phyloP scores from a whole-genome alignment of 2,888 invertebrate species.

The Acrobeloides nanus region DNA sequence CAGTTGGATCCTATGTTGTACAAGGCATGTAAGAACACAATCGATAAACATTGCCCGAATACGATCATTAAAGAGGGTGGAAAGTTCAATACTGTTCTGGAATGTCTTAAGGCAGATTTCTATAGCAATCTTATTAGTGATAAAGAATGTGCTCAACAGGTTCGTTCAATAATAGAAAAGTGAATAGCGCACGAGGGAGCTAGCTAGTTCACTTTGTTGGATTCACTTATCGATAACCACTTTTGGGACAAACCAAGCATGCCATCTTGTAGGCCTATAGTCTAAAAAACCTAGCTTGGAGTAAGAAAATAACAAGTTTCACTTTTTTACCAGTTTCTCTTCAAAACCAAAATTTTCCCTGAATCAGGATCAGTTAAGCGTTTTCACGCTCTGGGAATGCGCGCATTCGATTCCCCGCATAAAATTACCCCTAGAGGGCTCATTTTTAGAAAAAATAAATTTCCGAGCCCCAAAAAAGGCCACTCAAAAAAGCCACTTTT shows the following conservation, averaged over 20 bases:
- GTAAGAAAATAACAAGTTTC: background rate
- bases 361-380: too few species aligned
- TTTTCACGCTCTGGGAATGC: too few species aligned
- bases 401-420: too few species aligned
- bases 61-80: constrained; percentile 35
- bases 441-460: too few species aligned
- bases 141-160: constrained; percentile 64
- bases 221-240: too few species aligned
- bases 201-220: too few species aligned
- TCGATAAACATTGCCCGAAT: constrained; percentile 32
- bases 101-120: constrained; percentile 77
- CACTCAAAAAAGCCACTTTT: too few species aligned
- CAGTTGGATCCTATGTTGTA: constrained; percentile 79
- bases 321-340: constrained; percentile 1
- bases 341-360: constrained; percentile 4
- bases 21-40: constrained; percentile 25
- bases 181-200: too few species aligned
- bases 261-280: background rate
- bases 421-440: too few species aligned
- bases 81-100: constrained; percentile 64
- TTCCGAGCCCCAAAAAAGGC: too few species aligned
- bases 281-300: background rate
- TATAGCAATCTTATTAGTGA: constrained; percentile 68
- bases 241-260: too few species aligned
- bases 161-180: too few species aligned